These are phyloP conservation scores for Chlorops oryzae DNA, from an alignment of 1,140 invertebrate genomes.

Conservation along the genomic window DNA sequence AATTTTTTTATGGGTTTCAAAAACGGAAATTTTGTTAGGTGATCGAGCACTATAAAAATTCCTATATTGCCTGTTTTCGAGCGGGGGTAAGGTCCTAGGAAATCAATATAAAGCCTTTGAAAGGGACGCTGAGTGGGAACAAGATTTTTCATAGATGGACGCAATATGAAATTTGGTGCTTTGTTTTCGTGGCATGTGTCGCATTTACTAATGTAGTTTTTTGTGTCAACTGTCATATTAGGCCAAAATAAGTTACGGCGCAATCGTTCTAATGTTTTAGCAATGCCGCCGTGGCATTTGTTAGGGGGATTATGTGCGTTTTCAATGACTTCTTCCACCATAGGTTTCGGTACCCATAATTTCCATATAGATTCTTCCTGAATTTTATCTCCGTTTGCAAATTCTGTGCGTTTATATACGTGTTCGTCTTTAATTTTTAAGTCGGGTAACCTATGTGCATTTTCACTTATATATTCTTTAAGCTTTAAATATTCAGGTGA, in stretches of 20 bases:
- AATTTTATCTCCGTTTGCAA: not conserved
- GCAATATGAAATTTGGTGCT: not conserved
- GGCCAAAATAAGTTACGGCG: not conserved
- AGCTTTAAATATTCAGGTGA: no score
- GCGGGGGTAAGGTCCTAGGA: constrained; percentile 10
- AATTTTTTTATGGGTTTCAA: constrained; percentile 11
- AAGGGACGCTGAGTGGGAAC: constrained; percentile 8
- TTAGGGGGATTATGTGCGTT: not conserved
- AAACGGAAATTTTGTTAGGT: constrained; percentile 13
- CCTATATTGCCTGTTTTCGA: constrained; percentile 6
- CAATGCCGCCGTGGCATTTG: not conserved
- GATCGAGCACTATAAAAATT: constrained; percentile 12
- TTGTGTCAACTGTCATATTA: not conserved
- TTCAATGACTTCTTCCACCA: not conserved
- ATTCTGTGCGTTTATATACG: not conserved
- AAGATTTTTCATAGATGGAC: not conserved
- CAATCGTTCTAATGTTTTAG: not conserved
- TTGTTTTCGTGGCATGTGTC: not conserved
- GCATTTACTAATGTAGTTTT: not conserved
- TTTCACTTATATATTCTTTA: no score
- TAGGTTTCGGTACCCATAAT: not conserved
- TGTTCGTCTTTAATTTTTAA: no score
- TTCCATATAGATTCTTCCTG: not conserved
- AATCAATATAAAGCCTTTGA: not conserved
- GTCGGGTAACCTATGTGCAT: no score